These are phyloP conservation scores for Cephus runcator DNA, from an alignment of 2,888 invertebrate species.

Conservation along the genomic window DNA sequence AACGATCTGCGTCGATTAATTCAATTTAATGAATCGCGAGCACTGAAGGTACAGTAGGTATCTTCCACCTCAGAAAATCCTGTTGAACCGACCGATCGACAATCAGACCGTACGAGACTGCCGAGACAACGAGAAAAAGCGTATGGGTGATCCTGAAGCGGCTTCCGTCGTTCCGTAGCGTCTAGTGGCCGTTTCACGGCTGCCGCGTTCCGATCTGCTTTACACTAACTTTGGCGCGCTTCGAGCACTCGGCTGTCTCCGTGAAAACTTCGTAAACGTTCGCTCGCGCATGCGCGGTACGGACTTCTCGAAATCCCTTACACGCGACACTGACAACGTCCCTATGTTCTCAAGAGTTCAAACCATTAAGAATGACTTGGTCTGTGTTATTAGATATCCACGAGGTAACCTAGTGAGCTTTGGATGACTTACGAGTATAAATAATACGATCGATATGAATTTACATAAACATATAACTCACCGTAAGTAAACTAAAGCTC, in stretches of 20 bases:
- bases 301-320: no score
- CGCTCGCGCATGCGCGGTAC: constrained; percentile 11
- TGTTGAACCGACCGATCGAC: constrained; percentile 16
- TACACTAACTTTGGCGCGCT: constrained; percentile 39
- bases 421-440: no score
- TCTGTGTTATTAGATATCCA: background rate
- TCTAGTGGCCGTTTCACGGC: constrained; percentile 38
- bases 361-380: background rate
- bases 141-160: constrained; percentile 37
- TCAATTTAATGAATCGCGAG: background rate
- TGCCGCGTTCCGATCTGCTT: constrained; percentile 14
- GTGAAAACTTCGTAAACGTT: constrained; percentile 22
- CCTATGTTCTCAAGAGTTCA: background rate
- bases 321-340: no score
- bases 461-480: background rate
- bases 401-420: no score
- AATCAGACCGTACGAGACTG: constrained; percentile 28
- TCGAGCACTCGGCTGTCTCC: constrained; percentile 29
- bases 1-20: background rate
- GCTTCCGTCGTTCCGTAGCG: constrained; percentile 40
- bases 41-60: background rate
- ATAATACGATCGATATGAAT: background rate
- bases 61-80: background rate
- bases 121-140: constrained; percentile 24
- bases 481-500: background rate